phyloP scores from a whole-genome alignment of 2,888 invertebrate species.

The Dryobotodes eremita region DNA sequence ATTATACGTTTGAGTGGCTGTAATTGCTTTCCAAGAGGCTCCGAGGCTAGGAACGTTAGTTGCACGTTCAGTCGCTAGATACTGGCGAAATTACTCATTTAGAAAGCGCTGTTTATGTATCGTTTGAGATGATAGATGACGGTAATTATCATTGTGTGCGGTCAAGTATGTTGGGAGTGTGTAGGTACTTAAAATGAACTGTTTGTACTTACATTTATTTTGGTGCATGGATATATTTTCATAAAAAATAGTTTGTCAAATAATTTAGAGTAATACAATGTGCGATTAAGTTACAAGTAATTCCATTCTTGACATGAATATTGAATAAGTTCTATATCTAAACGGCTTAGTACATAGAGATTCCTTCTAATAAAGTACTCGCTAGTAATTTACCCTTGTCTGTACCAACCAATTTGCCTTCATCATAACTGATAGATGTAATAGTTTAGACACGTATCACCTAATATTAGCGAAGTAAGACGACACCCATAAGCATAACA shows the following conservation, averaged over 20 bases:
- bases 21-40: conserved; percentile 73
- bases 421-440: background rate
- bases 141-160: conserved; percentile 13
- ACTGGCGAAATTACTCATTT: conserved; percentile 52
- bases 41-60: conserved; percentile 60
- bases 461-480: conserved; percentile 19
- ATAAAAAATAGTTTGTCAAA: background rate
- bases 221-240: background rate
- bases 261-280: background rate
- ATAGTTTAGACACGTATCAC: conserved; percentile 11
- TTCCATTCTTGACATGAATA: background rate
- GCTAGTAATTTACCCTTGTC: background rate
- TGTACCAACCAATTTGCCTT: background rate
- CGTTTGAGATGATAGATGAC: conserved; percentile 29
- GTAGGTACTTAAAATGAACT: background rate
- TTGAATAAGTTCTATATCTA: background rate
- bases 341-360: background rate
- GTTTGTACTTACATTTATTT: background rate
- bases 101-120: conserved; percentile 41
- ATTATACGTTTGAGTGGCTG: conserved; percentile 75
- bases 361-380: background rate
- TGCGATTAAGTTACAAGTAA: background rate
- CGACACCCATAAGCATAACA: conserved; percentile 30
- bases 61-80: conserved; percentile 52
- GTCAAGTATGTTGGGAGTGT: background rate